Conservation (phyloP, 1,140 invertebrate genomes). For the Cydia fagiglandana region DNA sequence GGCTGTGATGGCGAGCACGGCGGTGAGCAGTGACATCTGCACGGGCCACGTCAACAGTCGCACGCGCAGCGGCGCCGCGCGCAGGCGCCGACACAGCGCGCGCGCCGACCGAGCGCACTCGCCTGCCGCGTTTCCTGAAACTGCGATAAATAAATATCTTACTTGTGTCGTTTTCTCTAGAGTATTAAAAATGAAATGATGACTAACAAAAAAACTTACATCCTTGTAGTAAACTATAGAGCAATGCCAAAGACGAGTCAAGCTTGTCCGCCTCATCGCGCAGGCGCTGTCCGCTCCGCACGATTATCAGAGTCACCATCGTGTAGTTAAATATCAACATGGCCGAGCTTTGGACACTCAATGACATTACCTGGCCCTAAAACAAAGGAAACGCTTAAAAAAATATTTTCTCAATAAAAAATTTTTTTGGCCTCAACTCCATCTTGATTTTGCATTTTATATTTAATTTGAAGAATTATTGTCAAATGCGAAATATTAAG, state of each 20-base stretch:
- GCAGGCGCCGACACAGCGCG: background rate
- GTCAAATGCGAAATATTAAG: too few species aligned
- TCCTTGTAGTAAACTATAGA: background rate
- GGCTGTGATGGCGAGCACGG: background rate
- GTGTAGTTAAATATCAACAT: background rate
- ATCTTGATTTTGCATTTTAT: too few species aligned
- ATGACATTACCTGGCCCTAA: background rate
- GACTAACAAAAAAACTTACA: background rate
- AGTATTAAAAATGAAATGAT: background rate
- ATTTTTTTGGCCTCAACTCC: too few species aligned
- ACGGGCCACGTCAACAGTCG: background rate
- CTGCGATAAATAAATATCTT: background rate
- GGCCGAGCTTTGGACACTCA: background rate
- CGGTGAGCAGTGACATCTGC: background rate
- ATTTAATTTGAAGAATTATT: too few species aligned
- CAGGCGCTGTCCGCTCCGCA: background rate
- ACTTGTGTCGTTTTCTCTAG: too few species aligned
- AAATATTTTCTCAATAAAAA: too few species aligned
- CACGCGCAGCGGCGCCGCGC: background rate
- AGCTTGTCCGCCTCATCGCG: background rate
- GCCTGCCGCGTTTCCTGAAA: background rate
- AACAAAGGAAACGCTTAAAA: background rate
- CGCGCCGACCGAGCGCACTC: background rate
- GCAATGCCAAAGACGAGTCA: background rate
- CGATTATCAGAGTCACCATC: background rate